Base-by-base conservation (phyloP, 2,888 invertebrate genomes). In the Lasioglossum vierecki region DNA sequence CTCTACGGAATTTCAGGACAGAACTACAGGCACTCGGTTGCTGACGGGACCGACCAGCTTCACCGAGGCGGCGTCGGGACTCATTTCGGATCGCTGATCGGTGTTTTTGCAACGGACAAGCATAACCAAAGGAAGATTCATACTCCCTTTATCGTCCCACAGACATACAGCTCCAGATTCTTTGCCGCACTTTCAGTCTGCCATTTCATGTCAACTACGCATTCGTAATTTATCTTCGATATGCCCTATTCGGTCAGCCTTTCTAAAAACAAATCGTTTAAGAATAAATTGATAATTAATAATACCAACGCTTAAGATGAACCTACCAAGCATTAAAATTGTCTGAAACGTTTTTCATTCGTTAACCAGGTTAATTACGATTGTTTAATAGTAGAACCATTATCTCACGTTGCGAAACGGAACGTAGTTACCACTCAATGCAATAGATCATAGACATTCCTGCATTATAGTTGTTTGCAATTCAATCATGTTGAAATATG, bases 1-100 rank as follows among this genome's bases (percentile, higher is more conserved):
- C 74, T 75, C 76, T 35, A 39, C 30, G 73, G 66, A 79, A 85
- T 85, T 85, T 80, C 74, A 80, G 39, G 35, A 66, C 70, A 81
- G 76, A 85, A 79, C 70, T 73, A 46, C 76, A 79, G n/a, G n/a
- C 66, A 46, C 46, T 66, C 70, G n/a, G 26, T 13, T 26, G 53
- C 44, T 63, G 75, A 35, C 30, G 53, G 41, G 49, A 57, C 78
- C 66, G 13, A 44, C 35, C 35, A 53, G 53, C 57, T 8, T 22
- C 18, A 5, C 35, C 44, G 46, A 68, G 13, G 8, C 26, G 26
- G 6, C 39, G 13, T 5, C 74, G 6, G 8, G 8, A 6, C 41
- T 66, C 74, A 39, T 66, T 76, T 71, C 60, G 15, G 35, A 70
- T 57, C 70, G 70, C 15, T 4, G 73, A 35, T 73, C 30, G 44